Base-by-base conservation (phyloP, 30 jellyfish, hydroid and myxozoan genomes). In the Aurelia aurita region DNA sequence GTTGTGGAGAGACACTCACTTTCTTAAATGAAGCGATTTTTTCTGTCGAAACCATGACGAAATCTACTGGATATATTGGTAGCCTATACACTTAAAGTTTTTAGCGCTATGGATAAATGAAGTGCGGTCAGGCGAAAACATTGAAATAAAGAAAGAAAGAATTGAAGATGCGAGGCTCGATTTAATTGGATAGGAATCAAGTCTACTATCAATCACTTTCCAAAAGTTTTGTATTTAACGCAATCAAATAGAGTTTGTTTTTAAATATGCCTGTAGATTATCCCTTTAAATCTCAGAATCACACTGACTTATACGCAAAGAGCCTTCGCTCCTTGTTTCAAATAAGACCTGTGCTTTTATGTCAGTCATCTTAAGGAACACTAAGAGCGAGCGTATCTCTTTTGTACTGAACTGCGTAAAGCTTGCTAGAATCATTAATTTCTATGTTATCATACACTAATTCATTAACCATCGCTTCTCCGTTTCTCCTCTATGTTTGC, bases 161-260 rank as follows among this genome's bases (percentile, higher is more conserved):
- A 83, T 83, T 39, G 13, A 39, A 39, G 65, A 83, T 53, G 23
- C 64, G 72, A 61, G 81, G 76, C 29, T 63, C 74, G 79, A 66
- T 71, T 84, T 72, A 74, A 85, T 85, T 85, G 95, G 95, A 85
- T 85, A 72, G 95, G 84, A 73, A 74, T 75, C 89, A 77, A 64
- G 84, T 74, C 84, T 51, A 88, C 87, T 75, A 62, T 83, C 84
- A 74, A 69, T 62, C 79, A 62, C 75, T 22, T 72, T 83, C 68
- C n/a, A n/a, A 63, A 66, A 71, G 93, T 83, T 83, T 83, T 83
- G 93, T 83, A 57, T 71, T 61, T 26, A 59, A 58, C 86, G 62
- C 93, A 70, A 83, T 69, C 74, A 71, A 55, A 51, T 55, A 71
- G 83, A 83, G 74, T 83, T 53, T 83, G 93, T 83, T 83, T 74